Base-by-base conservation (phyloP, 2,888 invertebrate genomes). In the Candidula unifasciata region DNA sequence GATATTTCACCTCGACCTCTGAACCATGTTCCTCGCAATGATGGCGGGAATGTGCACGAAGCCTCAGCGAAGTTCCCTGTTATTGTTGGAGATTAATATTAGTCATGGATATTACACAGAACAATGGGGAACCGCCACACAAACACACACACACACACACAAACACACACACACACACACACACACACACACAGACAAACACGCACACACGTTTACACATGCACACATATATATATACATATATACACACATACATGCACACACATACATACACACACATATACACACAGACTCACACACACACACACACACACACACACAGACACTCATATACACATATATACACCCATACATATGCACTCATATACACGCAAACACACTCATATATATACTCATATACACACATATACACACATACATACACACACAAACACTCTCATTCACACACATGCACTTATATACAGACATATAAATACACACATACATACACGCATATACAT, bases 241-340 rank as follows among this genome's bases (percentile, higher is more conserved):
- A 44, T 6, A 44, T 44, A 13, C 13, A 44, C 44, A 44, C 44
- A 44, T 13, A 44, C 8, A 13, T 44, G 13, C 13, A 44, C 44
- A 44, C 44, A 44, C 13, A 13, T 44, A 44, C 44, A 44, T n/a
- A 27, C 24, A 37, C 18, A 33, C 64, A 79, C 21, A 35, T n/a
- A n/a, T 8, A 13, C 18, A 30, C 18, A 33, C 24, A 71, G 2
- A 30, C 60, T 64, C 30, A 68, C 68, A 33, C 44, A 37, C 37
- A 30, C 37, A 79, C 68, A 60, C 68, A 80, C 68, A 68, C 44
- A 68, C 37, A 73, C 73, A 79, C 66, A 52, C 52, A 73, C 57
- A 30, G 27, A 73, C 81, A n/a, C 57, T 73, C 57, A 5, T 54
- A 66, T 10, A 80, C 71, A 21, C 71, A 35, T 24, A 33, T 27